Conservation (phyloP, 2,888 invertebrate genomes). For the Tethea ocularis region DNA sequence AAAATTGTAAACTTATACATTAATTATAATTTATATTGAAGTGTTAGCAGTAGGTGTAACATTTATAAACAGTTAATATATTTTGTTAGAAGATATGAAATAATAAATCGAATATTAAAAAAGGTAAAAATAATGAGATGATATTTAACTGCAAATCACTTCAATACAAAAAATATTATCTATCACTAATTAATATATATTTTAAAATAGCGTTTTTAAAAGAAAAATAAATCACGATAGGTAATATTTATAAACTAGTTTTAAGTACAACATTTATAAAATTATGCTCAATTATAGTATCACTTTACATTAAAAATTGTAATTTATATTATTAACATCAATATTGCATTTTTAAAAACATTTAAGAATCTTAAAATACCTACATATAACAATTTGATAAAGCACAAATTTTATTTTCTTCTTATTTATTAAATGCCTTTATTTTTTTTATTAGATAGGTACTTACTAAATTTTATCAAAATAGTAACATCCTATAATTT, state of each 20-base stretch:
- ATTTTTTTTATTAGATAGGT: too few species aligned
- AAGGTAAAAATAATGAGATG: too few species aligned
- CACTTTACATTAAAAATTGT: slow-evolving; percentile 24
- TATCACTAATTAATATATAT: too few species aligned
- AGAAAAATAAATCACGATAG: not conserved
- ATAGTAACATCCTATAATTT: not conserved
- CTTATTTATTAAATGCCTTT: not conserved
- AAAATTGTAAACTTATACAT: too few species aligned
- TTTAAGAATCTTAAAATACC: not conserved
- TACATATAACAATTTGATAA: not conserved
- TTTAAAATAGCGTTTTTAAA: not conserved
- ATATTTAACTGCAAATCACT: too few species aligned
- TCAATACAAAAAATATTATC: not conserved
- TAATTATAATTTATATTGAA: not conserved
- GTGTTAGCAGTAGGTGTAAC: not conserved
- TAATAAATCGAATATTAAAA: not conserved
- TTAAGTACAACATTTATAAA: not conserved
- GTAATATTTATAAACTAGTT: not conserved
- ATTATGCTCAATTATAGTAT: not conserved
- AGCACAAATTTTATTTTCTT: not conserved
- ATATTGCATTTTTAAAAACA: not conserved
- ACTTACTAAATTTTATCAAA: too few species aligned
- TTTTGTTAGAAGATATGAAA: not conserved
- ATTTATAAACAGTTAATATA: too few species aligned
- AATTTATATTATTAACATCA: not conserved